Percentiles rank a stretch among this genome's conserved stretches.
phyloP scores from a whole-genome alignment of 2,113 vertebrate genomes.

The Aegypius monachus region DNA sequence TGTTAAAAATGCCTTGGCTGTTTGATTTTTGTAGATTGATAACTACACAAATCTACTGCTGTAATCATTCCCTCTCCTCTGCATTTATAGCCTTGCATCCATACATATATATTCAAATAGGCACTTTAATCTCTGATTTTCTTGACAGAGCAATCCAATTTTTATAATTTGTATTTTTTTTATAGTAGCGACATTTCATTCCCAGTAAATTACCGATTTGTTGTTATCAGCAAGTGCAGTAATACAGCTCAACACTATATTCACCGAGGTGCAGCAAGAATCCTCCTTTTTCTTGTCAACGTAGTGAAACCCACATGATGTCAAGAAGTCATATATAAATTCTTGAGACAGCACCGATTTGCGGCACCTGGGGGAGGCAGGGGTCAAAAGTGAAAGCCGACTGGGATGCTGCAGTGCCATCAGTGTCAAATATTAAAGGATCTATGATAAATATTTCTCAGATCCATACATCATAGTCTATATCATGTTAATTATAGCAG shows the following conservation, averaged over 20 bases:
- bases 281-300: not conserved
- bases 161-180: constrained; percentile 2
- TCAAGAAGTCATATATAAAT: not conserved
- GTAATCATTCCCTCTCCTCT: not conserved
- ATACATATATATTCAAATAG: not conserved
- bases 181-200: not conserved
- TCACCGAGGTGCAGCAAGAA: not conserved
- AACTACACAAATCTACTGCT: not conserved
- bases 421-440: not conserved
- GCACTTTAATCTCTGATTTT: not conserved
- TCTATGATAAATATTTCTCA: not conserved
- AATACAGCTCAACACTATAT: not conserved
- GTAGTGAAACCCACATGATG: not conserved
- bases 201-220: not conserved
- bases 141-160: not conserved
- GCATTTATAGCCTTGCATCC: not conserved
- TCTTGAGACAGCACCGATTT: not conserved
- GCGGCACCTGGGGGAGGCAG: not conserved
- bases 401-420: not conserved
- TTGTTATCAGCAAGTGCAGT: not conserved
- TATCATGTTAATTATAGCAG: not conserved
- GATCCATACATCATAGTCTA: not conserved
- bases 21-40: not conserved
- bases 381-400: not conserved
- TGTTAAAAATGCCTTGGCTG: not conserved